A percentile compares a stretch with the other conserved stretches of the same genome.
phyloP scores from a whole-genome alignment of 92 coral and sea anemone genomes.

The Desmophyllum pertusum region DNA sequence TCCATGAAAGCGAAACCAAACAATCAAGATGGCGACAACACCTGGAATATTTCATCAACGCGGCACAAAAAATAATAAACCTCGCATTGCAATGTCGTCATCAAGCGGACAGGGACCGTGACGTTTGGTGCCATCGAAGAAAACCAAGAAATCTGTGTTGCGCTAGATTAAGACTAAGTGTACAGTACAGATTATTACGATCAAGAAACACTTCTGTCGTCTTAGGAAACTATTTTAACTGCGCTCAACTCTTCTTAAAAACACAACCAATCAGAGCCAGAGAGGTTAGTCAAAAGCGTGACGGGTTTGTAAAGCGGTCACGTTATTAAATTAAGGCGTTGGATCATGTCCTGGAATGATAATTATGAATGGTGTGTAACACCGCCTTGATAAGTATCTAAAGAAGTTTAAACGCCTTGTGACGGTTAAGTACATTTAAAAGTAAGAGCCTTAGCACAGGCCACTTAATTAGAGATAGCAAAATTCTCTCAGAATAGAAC shows the following conservation, averaged over 20 bases:
- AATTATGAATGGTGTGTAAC: constrained; percentile 23
- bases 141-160: not conserved
- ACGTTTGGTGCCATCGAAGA: not conserved
- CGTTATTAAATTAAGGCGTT: not conserved
- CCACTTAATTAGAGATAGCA: constrained; percentile 12
- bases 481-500: not conserved
- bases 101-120: constrained; percentile 9
- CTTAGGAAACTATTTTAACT: no score
- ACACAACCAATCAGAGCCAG: not conserved
- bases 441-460: not conserved
- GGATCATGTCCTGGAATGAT: constrained; percentile 8
- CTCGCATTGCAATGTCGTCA: constrained; percentile 40
- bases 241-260: not conserved
- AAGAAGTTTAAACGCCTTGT: constrained; percentile 24
- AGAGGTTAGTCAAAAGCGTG: not conserved
- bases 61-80: constrained; percentile 33
- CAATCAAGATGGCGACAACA: constrained; percentile 46
- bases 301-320: not conserved
- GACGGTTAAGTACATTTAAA: not conserved
- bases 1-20: constrained; percentile 13
- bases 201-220: not conserved
- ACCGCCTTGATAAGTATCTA: constrained; percentile 16
- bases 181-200: not conserved
- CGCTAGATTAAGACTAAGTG: not conserved
- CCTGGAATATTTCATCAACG: constrained; percentile 41